A percentile compares a stretch with the other conserved stretches of the same genome.
Evolutionary conservation across 2,113 vertebrate genomes (phyloP).

Genomic region (Gyps fulvus): DNA sequence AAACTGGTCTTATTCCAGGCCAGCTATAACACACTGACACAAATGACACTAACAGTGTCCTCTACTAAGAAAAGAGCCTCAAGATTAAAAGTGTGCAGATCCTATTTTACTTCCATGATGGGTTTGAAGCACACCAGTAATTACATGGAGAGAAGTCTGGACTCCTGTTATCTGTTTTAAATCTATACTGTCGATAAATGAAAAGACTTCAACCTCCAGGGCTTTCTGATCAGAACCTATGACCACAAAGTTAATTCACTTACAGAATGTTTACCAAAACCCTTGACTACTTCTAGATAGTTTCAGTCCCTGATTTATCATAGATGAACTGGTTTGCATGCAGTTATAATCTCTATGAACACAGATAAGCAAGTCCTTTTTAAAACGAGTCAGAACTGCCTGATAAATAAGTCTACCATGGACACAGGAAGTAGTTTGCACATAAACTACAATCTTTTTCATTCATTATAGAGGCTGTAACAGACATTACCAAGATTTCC

Average conservation of each 20-base stretch:
- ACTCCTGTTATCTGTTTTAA: not conserved
- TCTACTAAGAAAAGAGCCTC: not conserved
- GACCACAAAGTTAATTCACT: not conserved
- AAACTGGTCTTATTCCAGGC: not conserved
- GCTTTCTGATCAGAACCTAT: not conserved
- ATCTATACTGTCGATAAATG: not conserved
- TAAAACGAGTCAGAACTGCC: not conserved
- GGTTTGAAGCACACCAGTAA: not conserved
- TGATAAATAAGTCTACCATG: not conserved
- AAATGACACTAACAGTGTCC: not conserved
- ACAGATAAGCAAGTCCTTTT: not conserved
- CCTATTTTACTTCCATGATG: not conserved
- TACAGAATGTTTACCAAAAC: not conserved
- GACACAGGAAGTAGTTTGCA: not conserved
- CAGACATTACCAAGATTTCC: not conserved
- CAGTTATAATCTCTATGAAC: not conserved
- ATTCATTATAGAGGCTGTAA: not conserved
- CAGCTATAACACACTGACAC: not conserved
- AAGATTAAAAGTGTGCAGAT: not conserved
- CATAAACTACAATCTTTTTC: not conserved
- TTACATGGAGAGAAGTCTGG: not conserved
- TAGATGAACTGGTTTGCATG: not conserved
- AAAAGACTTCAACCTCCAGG: not conserved
- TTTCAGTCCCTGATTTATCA: not conserved
- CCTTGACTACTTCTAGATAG: not conserved